Conservation (phyloP, 1,140 invertebrate species). For the Dysdera silvatica region DNA sequence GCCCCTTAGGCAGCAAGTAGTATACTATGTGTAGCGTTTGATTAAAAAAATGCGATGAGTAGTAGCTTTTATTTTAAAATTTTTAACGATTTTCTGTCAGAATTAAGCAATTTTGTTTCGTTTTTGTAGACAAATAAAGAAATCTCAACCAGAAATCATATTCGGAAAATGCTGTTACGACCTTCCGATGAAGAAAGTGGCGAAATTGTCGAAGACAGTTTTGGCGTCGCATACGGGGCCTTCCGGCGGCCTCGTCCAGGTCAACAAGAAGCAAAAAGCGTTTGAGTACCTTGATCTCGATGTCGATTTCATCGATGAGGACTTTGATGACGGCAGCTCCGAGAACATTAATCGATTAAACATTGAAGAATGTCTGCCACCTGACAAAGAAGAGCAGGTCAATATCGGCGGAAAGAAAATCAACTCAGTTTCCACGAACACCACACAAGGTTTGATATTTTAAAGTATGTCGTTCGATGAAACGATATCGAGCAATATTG, state of each 20-base stretch:
- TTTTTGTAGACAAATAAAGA: conserved; percentile 35
- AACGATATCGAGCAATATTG: too few species aligned
- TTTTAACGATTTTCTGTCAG: not conserved
- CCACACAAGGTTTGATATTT: too few species aligned
- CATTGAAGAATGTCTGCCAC: conserved; percentile 8
- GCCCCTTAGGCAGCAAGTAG: too few species aligned
- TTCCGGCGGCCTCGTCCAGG: conserved; percentile 63
- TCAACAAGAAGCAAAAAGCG: conserved; percentile 48
- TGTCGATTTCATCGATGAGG: conserved; percentile 63
- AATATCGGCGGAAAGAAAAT: too few species aligned
- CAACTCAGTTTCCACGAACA: too few species aligned
- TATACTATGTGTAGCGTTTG: too few species aligned
- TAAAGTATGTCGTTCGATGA: too few species aligned
- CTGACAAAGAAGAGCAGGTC: too few species aligned
- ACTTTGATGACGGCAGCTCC: conserved; percentile 27
- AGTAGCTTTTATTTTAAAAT: too few species aligned
- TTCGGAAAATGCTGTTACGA: conserved; percentile 41
- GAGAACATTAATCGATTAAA: conserved; percentile 19
- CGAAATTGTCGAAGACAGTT: conserved; percentile 46
- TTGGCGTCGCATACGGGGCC: conserved; percentile 65
- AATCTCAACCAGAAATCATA: conserved; percentile 40
- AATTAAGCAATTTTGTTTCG: not conserved
- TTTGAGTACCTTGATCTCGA: conserved; percentile 55
- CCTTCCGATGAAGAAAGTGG: conserved; percentile 50
- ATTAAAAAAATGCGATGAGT: too few species aligned